Evolutionary conservation across 2,888 invertebrate species (phyloP), one percentile per base, ranked within the genome.

Genomic region (Sesia bembeciformis): DNA sequence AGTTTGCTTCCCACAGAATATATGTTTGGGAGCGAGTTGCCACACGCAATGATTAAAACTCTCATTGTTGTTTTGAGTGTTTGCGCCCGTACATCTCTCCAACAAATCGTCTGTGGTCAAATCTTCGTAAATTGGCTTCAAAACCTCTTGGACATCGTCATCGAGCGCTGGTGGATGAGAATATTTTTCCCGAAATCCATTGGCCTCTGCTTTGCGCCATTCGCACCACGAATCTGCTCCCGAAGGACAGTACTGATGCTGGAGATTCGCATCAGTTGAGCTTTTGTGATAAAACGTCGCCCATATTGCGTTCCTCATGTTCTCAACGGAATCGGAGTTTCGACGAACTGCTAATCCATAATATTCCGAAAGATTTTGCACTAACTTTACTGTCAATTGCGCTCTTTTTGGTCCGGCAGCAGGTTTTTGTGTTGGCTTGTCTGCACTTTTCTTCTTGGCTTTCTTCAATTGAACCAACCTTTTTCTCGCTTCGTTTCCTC

Each of bases 221-320:
- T 52, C 40, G 52, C 56, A 56, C 56, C 56, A 56, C 52, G 52
- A 53, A 46, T 56, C 54, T 49, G 40, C 52, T 50, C 50, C 55
- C 50, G 51, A 38, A 52, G 54, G 52, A 40, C 56, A 56, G 40
- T 53, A 43, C 46, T 52, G 49, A 46, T n/a, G n/a, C n/a, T n/a
- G n/a, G n/a, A n/a, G n/a, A n/a, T n/a, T 52, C 40, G 51, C 54
- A 52, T 54, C 54, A 39, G 54, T 54, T 54, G 54, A 54, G 46
- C 38, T 51, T 52, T 43, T 43, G 52, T 46, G 52, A 46, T 52
- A 46, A 46, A 53, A 49, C n/a, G 53, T 53, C n/a, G 53, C 53
- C 53, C 53, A 53, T 39, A 53, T 49, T 7, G 46, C 54, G 7
- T 54, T 51, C 39, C 41, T 54, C 51, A 54, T 54, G 40, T 51